Conservation (phyloP, 2,888 invertebrate species). For the Salpingus planirostris region DNA sequence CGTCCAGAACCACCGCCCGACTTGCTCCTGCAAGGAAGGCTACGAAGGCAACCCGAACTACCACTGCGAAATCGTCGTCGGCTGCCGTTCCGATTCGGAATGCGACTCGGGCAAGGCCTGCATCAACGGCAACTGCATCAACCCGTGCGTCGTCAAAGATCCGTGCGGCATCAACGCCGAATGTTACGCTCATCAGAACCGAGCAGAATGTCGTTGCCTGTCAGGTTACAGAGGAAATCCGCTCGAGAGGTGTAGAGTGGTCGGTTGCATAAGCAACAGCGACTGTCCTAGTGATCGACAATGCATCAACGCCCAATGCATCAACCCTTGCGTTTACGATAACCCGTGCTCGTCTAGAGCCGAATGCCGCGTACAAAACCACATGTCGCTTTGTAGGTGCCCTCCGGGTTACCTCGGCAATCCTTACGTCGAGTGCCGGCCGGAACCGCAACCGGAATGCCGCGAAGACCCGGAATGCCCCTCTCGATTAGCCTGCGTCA, state of each 20-base stretch:
- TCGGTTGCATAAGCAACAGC: slow-evolving; percentile 78
- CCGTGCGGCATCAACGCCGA: slow-evolving; percentile 77
- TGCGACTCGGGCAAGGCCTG: slow-evolving; percentile 78
- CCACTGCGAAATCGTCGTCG: slow-evolving; percentile 67
- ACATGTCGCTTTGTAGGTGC: slow-evolving; percentile 79
- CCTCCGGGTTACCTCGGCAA: slow-evolving; percentile 67
- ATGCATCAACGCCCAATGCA: slow-evolving; percentile 78
- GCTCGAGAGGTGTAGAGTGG: slow-evolving; percentile 61
- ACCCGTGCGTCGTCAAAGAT: slow-evolving; percentile 72
- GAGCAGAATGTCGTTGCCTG: slow-evolving; percentile 70
- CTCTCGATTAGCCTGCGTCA: slow-evolving; percentile 68
- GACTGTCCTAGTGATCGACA: slow-evolving; percentile 81
- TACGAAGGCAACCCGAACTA: slow-evolving; percentile 82
- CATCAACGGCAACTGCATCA: slow-evolving; percentile 75
- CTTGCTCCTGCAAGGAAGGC: slow-evolving; percentile 77
- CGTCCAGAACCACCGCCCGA: slow-evolving; percentile 74
- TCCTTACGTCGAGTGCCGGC: slow-evolving; percentile 71
- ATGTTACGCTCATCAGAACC: slow-evolving; percentile 64
- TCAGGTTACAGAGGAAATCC: slow-evolving; percentile 76
- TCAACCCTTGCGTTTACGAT: slow-evolving; percentile 71
- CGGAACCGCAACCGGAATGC: slow-evolving; percentile 67
- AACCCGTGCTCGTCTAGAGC: slow-evolving; percentile 71
- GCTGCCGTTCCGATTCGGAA: slow-evolving; percentile 74
- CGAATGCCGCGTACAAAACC: slow-evolving; percentile 72
- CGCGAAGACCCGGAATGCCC: slow-evolving; percentile 76